Evolutionary conservation across 2,113 vertebrate genomes (phyloP).

Genomic region (Marcusenius ussheri): DNA sequence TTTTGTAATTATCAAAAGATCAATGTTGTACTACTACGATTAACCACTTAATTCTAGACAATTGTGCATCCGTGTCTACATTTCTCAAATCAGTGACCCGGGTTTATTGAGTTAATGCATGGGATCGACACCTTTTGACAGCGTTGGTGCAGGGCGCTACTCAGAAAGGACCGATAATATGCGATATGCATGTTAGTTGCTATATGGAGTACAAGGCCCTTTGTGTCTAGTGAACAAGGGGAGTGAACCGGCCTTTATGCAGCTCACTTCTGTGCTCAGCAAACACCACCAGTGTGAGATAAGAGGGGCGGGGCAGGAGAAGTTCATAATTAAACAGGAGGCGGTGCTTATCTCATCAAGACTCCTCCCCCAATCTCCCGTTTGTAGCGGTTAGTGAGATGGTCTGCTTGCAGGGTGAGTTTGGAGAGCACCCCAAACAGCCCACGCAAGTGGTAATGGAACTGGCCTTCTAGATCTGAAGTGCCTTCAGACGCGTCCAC

Average conservation of each 20-base stretch:
- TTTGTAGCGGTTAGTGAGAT: conserved; percentile 69
- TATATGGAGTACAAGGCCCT: not conserved
- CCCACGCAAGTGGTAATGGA: conserved; percentile 65
- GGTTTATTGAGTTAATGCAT: not conserved
- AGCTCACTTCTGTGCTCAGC: not conserved
- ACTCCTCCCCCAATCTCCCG: conserved; percentile 64
- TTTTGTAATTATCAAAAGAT: not conserved
- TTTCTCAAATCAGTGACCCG: not conserved
- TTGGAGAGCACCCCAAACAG: conserved; percentile 67
- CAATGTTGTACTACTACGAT: not conserved
- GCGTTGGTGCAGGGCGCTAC: not conserved
- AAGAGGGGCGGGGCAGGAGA: not conserved
- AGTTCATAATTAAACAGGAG: not conserved
- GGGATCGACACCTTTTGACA: not conserved
- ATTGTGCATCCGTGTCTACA: not conserved
- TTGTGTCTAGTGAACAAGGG: not conserved
- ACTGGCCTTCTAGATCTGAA: conserved; percentile 58
- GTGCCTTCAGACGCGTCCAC: conserved; percentile 29
- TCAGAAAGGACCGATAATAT: not conserved
- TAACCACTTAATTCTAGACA: not conserved
- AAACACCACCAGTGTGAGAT: not conserved
- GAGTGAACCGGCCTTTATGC: not conserved
- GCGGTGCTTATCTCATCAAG: conserved; percentile 52
- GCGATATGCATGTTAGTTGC: not conserved
- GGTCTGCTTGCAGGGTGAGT: conserved; percentile 62